Conservation (phyloP, 2,888 invertebrate species). For the Leptinotarsa peninsularis region DNA sequence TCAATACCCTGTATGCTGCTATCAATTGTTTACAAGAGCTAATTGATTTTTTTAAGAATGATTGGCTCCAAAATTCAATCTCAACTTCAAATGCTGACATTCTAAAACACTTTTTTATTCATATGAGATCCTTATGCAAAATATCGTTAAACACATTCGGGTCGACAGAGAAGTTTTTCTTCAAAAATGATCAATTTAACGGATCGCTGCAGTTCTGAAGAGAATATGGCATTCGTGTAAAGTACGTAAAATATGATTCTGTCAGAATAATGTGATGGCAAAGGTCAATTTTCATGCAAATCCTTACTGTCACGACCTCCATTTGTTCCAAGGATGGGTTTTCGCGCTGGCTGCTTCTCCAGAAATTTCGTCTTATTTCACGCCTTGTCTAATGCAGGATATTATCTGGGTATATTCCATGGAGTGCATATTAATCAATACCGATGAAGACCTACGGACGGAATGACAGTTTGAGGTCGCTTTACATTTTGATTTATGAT, state of each 20-base stretch:
- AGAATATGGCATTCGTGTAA: slow-evolving; percentile 39
- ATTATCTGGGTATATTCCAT: slow-evolving; percentile 34
- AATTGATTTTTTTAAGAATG: too few species aligned
- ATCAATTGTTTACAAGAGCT: too few species aligned
- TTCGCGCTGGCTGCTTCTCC: slow-evolving; percentile 39
- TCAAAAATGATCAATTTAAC: slow-evolving; percentile 36
- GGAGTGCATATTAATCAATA: slow-evolving; percentile 61
- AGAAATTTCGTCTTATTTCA: slow-evolving; percentile 59
- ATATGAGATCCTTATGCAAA: background rate
- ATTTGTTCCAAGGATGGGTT: slow-evolving; percentile 57
- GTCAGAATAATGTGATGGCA: slow-evolving; percentile 43
- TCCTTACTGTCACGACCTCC: slow-evolving; percentile 59
- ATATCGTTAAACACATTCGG: background rate
- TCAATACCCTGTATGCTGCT: too few species aligned
- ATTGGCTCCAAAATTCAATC: too few species aligned
- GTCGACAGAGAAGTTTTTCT: background rate
- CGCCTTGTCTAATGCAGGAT: slow-evolving; percentile 58
- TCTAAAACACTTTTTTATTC: background rate
- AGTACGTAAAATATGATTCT: slow-evolving; percentile 44
- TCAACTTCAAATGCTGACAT: too few species aligned
- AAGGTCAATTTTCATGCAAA: slow-evolving; percentile 63
- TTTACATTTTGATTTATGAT: slow-evolving; percentile 54
- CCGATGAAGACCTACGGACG: slow-evolving; percentile 56
- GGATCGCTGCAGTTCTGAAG: slow-evolving; percentile 32
- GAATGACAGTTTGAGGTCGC: slow-evolving; percentile 55